Evolutionary conservation across 1,140 invertebrate species (phyloP).

Genomic region (Holcopasites calliopsidis): DNA sequence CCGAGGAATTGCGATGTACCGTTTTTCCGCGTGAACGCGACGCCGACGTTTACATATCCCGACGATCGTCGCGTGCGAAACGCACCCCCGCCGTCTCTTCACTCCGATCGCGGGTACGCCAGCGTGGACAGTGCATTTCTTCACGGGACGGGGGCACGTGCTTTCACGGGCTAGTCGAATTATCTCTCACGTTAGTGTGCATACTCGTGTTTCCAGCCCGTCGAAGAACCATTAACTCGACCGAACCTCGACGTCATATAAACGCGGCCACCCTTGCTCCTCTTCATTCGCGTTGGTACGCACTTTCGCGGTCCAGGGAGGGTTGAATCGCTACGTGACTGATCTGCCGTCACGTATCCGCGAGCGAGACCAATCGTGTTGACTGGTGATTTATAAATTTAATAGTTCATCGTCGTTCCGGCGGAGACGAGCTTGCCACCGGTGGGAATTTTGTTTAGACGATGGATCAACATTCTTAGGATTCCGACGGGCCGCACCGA

Average conservation of each 20-base stretch:
- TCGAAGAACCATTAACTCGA: constrained; percentile 57
- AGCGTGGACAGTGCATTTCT: constrained; percentile 34
- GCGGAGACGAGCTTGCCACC: neutral
- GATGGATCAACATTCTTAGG: neutral
- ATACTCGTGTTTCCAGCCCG: constrained; percentile 43
- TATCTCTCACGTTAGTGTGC: constrained; percentile 46
- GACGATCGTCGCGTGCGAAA: constrained; percentile 35
- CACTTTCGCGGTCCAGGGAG: neutral
- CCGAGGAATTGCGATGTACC: constrained; percentile 55
- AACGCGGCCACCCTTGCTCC: constrained; percentile 28
- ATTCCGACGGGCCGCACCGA: no score
- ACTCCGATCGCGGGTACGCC: constrained; percentile 44
- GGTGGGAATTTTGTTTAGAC: neutral
- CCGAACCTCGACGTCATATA: constrained; percentile 8
- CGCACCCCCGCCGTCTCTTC: neutral
- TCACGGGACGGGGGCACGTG: constrained; percentile 67
- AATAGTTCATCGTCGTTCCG: constrained; percentile 32
- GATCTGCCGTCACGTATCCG: constrained; percentile 42
- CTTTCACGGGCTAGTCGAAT: constrained; percentile 64
- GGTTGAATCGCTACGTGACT: constrained; percentile 22
- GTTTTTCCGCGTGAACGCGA: constrained; percentile 45
- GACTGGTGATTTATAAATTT: constrained; percentile 56
- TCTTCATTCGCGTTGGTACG: constrained; percentile 46
- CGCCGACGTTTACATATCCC: constrained; percentile 19
- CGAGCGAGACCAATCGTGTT: constrained; percentile 41